Percentiles rank a stretch among this genome's conserved stretches.
phyloP scores from a whole-genome alignment of 2,888 invertebrate genomes.

The Oscheius sp. region DNA sequence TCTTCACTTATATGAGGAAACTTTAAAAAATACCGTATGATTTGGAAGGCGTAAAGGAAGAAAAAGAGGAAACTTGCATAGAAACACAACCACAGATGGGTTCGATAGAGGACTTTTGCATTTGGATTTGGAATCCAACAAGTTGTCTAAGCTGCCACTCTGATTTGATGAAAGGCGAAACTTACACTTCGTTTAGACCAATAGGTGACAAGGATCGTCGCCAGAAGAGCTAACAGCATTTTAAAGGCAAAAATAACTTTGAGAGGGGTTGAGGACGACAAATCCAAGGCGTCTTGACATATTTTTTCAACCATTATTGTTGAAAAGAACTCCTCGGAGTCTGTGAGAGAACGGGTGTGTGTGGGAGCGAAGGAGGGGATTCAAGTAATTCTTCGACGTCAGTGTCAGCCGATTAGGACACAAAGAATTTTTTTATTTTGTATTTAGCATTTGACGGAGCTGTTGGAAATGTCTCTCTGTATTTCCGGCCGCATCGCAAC shows the following conservation, averaged over 20 bases:
- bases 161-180: not conserved
- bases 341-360: not conserved
- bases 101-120: not conserved
- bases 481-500: no score
- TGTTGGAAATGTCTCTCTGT: conserved; percentile 1
- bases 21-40: not conserved
- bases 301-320: not conserved
- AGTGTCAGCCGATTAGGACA: not conserved
- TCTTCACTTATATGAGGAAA: not conserved
- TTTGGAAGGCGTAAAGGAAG: not conserved
- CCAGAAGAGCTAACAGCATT: not conserved
- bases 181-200: not conserved
- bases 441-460: not conserved
- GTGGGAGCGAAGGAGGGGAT: not conserved
- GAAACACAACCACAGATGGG: not conserved
- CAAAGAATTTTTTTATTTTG: not conserved
- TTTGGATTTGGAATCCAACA: conserved; percentile 11
- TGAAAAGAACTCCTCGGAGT: not conserved
- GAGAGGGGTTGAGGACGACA: not conserved
- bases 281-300: not conserved
- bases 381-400: not conserved
- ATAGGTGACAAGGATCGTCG: no score
- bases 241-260: not conserved
- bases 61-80: not conserved
- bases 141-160: not conserved